A percentile compares a stretch with the other conserved stretches of the same genome.
Evolutionary conservation across 2,888 invertebrate genomes (phyloP).

Genomic region (Drosophila percnosoma): DNA sequence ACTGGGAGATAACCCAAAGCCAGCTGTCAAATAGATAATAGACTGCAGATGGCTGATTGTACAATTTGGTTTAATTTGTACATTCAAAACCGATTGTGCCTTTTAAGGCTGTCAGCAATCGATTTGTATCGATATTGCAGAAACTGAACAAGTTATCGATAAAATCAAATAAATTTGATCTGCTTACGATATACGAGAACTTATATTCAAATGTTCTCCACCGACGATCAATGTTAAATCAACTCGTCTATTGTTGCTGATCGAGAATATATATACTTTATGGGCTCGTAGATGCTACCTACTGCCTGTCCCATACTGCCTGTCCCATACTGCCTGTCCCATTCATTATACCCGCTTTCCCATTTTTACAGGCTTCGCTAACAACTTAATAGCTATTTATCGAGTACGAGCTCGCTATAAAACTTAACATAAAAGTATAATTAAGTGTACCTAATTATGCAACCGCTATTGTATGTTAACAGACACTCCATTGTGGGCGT

Average conservation of each 20-base stretch:
- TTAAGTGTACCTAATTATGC: slow-evolving; percentile 7
- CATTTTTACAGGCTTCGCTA: neutral
- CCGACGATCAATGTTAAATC: neutral
- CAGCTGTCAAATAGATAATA: no score
- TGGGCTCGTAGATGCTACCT: neutral
- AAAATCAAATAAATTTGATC: neutral
- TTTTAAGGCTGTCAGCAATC: neutral
- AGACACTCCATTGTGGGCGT: slow-evolving; percentile 10
- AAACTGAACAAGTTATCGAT: neutral
- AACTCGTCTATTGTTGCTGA: neutral
- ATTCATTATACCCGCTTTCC: no score
- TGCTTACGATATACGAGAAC: neutral
- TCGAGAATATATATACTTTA: neutral
- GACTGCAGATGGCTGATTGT: no score
- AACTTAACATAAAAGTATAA: neutral
- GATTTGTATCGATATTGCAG: neutral
- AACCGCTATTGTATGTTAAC: slow-evolving; percentile 9
- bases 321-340: neutral
- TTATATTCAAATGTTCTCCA: neutral
- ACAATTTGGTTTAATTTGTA: no score
- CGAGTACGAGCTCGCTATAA: neutral
- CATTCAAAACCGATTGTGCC: neutral
- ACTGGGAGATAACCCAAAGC: no score
- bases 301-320: neutral
- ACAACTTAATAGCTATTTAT: neutral